These are phyloP conservation scores for Parasteatoda tepidariorum DNA, from an alignment of 1,140 invertebrate species.

Conservation along the genomic window DNA sequence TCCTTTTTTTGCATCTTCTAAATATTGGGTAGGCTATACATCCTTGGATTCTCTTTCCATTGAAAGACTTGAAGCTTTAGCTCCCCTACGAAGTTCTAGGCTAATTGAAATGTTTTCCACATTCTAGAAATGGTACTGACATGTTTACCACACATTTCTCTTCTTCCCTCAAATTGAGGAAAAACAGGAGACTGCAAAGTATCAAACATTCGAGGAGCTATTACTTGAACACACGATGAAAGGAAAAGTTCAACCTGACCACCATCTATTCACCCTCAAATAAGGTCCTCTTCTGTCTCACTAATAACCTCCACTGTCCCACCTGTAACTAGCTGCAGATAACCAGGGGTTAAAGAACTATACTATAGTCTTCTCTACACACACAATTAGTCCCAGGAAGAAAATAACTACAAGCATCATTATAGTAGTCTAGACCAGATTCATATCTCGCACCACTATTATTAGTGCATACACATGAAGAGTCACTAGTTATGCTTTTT, in stretches of 20 bases:
- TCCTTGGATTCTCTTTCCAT: constrained; percentile 87
- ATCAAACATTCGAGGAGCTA: constrained; percentile 70
- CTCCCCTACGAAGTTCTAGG: too few relatives aligned
- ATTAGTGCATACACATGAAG: constrained; percentile 87
- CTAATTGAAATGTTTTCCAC: too few relatives aligned
- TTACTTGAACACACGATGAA: constrained; percentile 88
- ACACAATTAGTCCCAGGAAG: constrained; percentile 84
- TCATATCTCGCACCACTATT: constrained; percentile 73
- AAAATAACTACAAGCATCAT: constrained; percentile 15
- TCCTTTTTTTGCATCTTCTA: constrained; percentile 96
- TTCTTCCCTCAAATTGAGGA: constrained; percentile 63
- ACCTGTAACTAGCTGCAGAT: constrained; percentile 73
- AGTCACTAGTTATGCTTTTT: constrained; percentile 72
- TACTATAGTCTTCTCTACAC: constrained; percentile 71
- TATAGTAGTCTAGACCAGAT: constrained; percentile 28
- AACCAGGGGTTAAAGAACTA: constrained; percentile 57
- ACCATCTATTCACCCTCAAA: constrained; percentile 72
- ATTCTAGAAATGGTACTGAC: constrained; percentile 48
- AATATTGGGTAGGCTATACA: constrained; percentile 93
- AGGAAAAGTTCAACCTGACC: constrained; percentile 83
- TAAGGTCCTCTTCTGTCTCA: constrained; percentile 42
- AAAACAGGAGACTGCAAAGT: constrained; percentile 70
- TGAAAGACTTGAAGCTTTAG: constrained; percentile 81
- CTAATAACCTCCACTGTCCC: constrained; percentile 82
- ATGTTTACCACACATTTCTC: constrained; percentile 59